phyloP scores from a whole-genome alignment of 1,140 invertebrate genomes.

The Eciton burchellii region DNA sequence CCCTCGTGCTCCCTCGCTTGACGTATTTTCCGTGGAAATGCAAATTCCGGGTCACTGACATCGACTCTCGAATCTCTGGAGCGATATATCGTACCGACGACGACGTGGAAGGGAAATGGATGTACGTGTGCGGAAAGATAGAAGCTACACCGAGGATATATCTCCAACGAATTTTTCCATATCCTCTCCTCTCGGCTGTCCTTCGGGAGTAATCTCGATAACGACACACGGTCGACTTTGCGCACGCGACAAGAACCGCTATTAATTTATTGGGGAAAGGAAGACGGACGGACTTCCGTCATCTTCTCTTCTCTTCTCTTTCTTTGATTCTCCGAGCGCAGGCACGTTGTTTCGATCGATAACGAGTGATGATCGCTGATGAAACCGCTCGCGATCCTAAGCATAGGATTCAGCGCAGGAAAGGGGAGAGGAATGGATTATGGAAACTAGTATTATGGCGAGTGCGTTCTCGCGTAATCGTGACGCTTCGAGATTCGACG shows the following conservation, averaged over 20 bases:
- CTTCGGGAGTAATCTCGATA: slow-evolving; percentile 25
- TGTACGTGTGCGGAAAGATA: slow-evolving; percentile 74
- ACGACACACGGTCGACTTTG: slow-evolving; percentile 7
- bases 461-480: neutral
- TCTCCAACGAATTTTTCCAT: slow-evolving; percentile 65
- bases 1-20: slow-evolving; percentile 12
- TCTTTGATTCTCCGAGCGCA: too few species aligned
- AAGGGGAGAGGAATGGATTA: slow-evolving; percentile 14
- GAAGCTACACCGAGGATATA: slow-evolving; percentile 63
- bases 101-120: slow-evolving; percentile 72
- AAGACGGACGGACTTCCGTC: neutral
- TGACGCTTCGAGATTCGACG: slow-evolving; percentile 34
- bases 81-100: slow-evolving; percentile 69
- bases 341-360: too few species aligned
- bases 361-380: too few species aligned
- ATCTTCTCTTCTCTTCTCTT: too few species aligned
- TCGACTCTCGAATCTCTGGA: slow-evolving; percentile 67
- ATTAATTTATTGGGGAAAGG: slow-evolving; percentile 10
- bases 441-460: neutral
- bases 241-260: neutral
- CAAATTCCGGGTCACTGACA: slow-evolving; percentile 75
- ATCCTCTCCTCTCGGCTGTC: slow-evolving; percentile 50
- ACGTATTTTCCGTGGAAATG: slow-evolving; percentile 75
- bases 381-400: too few species aligned
- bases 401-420: too few species aligned